Base-by-base conservation (phyloP, 2,113 vertebrate genomes). In the Xiphophorus hellerii region DNA sequence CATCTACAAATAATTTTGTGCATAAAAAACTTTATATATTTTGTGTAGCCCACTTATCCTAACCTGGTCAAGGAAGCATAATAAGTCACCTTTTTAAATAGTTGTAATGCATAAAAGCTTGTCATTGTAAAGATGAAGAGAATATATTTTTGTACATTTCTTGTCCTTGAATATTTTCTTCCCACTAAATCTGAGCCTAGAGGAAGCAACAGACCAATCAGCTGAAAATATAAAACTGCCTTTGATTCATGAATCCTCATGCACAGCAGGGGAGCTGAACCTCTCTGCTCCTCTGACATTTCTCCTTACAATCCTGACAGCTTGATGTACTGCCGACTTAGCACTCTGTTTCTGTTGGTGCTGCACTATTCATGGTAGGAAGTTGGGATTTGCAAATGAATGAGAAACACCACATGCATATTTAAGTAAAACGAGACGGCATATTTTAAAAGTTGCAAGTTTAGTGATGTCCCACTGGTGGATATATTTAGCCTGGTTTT, bases 381-480 rank as follows among this genome's bases (percentile, higher is more conserved):
- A 74, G 65, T 62, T 60, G 81, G 58, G 80, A 58, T 77, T 71
- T 62, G 78, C 64, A 65, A 51, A 62, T 66, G 66, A 66, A 58
- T 25, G 25, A 81, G 85, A 66, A 80, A 62, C 39, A 14, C n/a
- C 74, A 63, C 83, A 89, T 89, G 29, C 83, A 92, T 90, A 86
- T 87, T 91, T 89, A 37, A 90, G 76, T 31, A 81, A 75, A 68
- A 68, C 61, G 48, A 78, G 77, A 25, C 87, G 82, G 81, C 87
- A 91, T 89, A 88, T 91, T 92, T 88, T 80, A 90, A 62, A 87
- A 79, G 82, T 84, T 63, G 74, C 68, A 67, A 81, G 62, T 74
- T 69, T 60, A 75, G 75, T 81, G 73, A 87, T 67, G 75, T 74
- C 62, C 62, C 78, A 76, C 62, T 74, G 80, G 78, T 76, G 81